Evolutionary conservation across 2,797 vertebrate genomes (phyloP).

Genomic region (Xyrichtys novacula): DNA sequence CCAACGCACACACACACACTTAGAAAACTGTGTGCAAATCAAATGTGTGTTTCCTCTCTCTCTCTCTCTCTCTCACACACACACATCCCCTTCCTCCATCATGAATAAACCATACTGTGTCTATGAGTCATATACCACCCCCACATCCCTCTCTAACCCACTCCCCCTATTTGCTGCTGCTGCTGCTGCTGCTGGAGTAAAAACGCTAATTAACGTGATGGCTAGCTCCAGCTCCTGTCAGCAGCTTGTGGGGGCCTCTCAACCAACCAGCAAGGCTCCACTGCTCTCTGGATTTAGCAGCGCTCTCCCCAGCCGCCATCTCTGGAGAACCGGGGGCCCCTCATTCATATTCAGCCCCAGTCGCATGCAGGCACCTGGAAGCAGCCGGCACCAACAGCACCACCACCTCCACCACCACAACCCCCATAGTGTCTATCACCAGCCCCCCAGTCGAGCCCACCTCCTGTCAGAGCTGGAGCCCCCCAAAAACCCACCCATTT

Average conservation of each 20-base stretch:
- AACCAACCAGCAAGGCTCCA: slow-evolving; percentile 79
- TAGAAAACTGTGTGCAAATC: slow-evolving; percentile 60
- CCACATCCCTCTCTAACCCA: slow-evolving; percentile 81
- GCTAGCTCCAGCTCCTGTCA: slow-evolving; percentile 84
- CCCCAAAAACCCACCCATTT: slow-evolving; percentile 45
- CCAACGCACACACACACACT: slow-evolving; percentile 37
- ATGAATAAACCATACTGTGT: slow-evolving; percentile 87
- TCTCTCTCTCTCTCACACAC: slow-evolving; percentile 35
- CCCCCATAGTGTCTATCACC: slow-evolving; percentile 78
- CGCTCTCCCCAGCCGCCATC: slow-evolving; percentile 77
- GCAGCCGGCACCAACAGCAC: slow-evolving; percentile 71
- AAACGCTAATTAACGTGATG: slow-evolving; percentile 86
- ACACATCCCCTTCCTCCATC: slow-evolving; percentile 82
- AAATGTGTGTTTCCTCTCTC: slow-evolving; percentile 70
- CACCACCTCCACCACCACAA: slow-evolving; percentile 51
- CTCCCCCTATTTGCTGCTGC: slow-evolving; percentile 79
- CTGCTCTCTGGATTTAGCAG: slow-evolving; percentile 79
- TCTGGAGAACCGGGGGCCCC: slow-evolving; percentile 80
- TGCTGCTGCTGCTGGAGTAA: slow-evolving; percentile 78
- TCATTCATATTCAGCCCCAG: slow-evolving; percentile 84
- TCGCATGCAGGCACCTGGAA: slow-evolving; percentile 79
- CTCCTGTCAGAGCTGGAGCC: slow-evolving; percentile 68
- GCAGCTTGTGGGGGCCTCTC: slow-evolving; percentile 84
- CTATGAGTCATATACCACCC: slow-evolving; percentile 86
- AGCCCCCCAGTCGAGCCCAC: slow-evolving; percentile 59